Conservation (phyloP, 92 coral and sea anemone genomes). For the Scolanthus callimorphus region DNA sequence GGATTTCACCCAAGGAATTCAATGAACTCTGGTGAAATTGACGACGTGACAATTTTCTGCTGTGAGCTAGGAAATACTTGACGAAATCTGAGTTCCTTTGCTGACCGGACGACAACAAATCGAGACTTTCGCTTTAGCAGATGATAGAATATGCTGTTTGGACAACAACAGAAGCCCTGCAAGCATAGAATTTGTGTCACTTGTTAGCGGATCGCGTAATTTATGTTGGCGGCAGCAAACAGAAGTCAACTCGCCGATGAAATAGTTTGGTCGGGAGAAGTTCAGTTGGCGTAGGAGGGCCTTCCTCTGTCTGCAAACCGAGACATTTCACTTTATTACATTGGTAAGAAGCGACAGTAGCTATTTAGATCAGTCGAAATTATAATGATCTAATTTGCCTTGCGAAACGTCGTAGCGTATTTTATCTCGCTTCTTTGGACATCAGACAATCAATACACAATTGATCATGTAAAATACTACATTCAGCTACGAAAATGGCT, state of each 20-base stretch:
- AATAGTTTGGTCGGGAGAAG: constrained; percentile 1
- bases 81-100: constrained; percentile 22
- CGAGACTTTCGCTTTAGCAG: constrained; percentile 11
- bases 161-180: neutral
- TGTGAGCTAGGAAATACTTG: neutral
- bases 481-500: constrained; percentile 27
- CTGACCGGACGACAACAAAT: constrained; percentile 13
- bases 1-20: neutral
- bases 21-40: neutral
- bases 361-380: too few species aligned
- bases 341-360: too few species aligned
- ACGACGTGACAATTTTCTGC: neutral
- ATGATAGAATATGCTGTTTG: constrained; percentile 18
- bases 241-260: neutral
- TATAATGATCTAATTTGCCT: too few species aligned
- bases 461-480: too few species aligned
- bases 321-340: neutral
- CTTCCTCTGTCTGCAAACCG: neutral
- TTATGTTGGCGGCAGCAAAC: neutral
- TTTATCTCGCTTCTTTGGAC: too few species aligned
- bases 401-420: too few species aligned
- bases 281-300: constrained; percentile 1
- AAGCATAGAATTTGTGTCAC: neutral
- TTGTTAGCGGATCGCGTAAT: neutral
- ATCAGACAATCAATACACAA: too few species aligned